phyloP scores from a whole-genome alignment of 2,113 vertebrate species.

The Picathartes gymnocephalus region DNA sequence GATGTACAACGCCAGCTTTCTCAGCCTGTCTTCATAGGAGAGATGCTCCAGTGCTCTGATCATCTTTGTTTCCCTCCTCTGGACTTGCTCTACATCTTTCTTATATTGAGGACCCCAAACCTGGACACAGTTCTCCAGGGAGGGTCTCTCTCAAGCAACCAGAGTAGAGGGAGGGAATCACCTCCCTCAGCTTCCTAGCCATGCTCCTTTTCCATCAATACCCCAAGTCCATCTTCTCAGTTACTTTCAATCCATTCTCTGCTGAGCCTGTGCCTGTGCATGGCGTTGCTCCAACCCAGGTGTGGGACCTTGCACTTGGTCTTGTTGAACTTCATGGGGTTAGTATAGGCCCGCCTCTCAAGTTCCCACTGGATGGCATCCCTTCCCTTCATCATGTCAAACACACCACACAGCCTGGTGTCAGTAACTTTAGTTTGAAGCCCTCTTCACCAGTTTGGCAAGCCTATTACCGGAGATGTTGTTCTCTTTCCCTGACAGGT shows the following conservation, averaged over 20 bases:
- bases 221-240: neutral
- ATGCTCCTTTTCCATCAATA: neutral
- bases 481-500: neutral
- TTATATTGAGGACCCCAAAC: neutral
- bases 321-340: neutral
- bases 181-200: neutral
- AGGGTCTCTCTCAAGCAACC: accelerated
- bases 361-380: neutral
- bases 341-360: neutral
- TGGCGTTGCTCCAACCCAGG: neutral
- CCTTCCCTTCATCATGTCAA: neutral
- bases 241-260: neutral
- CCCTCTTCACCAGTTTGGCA: neutral
- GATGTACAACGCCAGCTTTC: neutral
- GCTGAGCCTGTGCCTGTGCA: neutral
- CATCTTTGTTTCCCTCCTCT: neutral
- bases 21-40: neutral
- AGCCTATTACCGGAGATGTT: neutral
- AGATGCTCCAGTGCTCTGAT: neutral
- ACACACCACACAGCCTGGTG: neutral
- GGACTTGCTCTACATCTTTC: neutral
- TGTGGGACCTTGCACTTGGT: neutral
- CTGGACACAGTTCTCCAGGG: neutral
- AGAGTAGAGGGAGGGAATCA: neutral
- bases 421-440: neutral